Evolutionary conservation across 2,888 invertebrate species (phyloP), one percentile per base, ranked within the genome.

Genomic region (Glaucopsyche alexis): DNA sequence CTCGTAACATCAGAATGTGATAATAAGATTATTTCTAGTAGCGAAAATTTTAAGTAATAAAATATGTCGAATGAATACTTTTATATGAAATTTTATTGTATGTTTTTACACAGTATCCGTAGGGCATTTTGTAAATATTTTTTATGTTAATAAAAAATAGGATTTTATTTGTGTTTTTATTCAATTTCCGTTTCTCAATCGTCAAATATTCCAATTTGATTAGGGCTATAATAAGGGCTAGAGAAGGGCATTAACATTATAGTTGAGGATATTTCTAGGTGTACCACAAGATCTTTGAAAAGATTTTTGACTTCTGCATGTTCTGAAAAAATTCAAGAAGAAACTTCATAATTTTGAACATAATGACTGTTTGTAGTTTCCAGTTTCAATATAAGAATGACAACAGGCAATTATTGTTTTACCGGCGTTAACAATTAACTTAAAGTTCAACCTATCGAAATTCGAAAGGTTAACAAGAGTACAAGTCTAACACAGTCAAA

Each of bases 71-170:
- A 66, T 50, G 42, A 42, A 66, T 50, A 71, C 47, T 50, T 71
- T 71, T 71, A 13, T 71, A 13, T 45, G 19, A 7, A 55, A 55
- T 71, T 42, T 71, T 71, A 52, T 40, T 29, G 50, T 16, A 67
- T 45, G 45, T 71, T 64, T 64, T 72, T 72, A 64, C 29, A 49
- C 50, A 9, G 42, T 52, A 72, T 19, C 50, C 65, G 38, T 73
- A 75, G 73, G 75, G 76, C 75, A 76, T 77, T 77, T 76, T 77
- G 76, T 77, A 77, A 74, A 77, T 76, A 76, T 75, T 50, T 50
- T 71, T 72, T 72, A 75, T 75, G 76, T 71, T 55, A 74, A 73
- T 72, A 65, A 72, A 40, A 72, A n/a, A 50, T 50, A 49, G 14
- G 42, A 66, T 42, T 66, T 65, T 72, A 29, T 7, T 60, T 60